Conservation (phyloP, 64 coral and sea anemone species). For the Dendronephthya gigantea region DNA sequence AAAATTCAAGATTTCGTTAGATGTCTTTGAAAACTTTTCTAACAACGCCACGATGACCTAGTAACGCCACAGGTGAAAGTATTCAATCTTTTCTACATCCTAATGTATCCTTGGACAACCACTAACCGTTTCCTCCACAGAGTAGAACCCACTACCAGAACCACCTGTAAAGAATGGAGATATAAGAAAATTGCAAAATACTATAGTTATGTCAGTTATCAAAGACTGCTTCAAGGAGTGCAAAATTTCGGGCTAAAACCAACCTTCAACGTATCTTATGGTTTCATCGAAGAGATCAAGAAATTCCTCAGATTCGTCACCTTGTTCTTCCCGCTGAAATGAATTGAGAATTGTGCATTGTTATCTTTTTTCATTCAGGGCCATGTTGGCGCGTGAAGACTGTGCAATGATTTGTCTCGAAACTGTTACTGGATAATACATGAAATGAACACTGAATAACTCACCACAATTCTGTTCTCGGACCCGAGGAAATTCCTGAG, state of each 20-base stretch:
- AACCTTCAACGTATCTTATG: slow-evolving; percentile 76
- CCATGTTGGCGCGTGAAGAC: too few relatives aligned
- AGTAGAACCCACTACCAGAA: slow-evolving; percentile 91
- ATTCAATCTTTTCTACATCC: too few relatives aligned
- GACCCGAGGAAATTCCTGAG: slow-evolving; percentile 90
- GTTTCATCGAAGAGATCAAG: slow-evolving; percentile 71
- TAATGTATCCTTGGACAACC: neutral
- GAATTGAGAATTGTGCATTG: neutral
- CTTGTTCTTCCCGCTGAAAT: slow-evolving; percentile 80
- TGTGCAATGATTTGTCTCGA: too few relatives aligned
- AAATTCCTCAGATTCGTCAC: slow-evolving; percentile 92
- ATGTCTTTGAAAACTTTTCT: neutral
- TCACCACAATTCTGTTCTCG: slow-evolving; percentile 78
- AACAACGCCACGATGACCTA: too few relatives aligned
- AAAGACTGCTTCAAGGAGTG: neutral
- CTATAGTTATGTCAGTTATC: neutral
- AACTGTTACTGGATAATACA: too few relatives aligned
- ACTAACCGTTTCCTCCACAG: slow-evolving; percentile 85
- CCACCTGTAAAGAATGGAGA: slow-evolving; percentile 54
- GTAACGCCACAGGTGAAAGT: too few relatives aligned
- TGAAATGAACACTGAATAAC: neutral
- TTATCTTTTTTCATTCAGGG: too few relatives aligned
- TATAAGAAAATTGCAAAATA: neutral
- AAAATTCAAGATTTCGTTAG: too few relatives aligned
- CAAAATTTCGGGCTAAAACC: neutral